Evolutionary conservation across 2,888 invertebrate species (phyloP).

Genomic region (Caradrina clavipalpis): DNA sequence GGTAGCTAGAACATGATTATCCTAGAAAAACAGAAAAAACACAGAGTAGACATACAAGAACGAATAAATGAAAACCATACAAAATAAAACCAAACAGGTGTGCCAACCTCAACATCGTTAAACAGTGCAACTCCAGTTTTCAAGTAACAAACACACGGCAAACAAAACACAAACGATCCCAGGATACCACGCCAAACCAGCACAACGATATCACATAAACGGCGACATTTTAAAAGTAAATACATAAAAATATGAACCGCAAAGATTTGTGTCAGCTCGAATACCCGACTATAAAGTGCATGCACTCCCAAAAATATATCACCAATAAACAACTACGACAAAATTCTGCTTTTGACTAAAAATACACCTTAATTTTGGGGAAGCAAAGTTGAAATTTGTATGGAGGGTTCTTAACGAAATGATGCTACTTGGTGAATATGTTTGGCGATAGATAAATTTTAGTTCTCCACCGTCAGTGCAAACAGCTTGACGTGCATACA

Average conservation of each 20-base stretch:
- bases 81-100: not conserved
- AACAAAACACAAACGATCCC: constrained; percentile 37
- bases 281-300: constrained; percentile 77
- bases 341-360: constrained; percentile 35
- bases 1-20: not conserved
- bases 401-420: constrained; percentile 67
- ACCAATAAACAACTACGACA: constrained; percentile 76
- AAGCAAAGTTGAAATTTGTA: constrained; percentile 62
- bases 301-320: constrained; percentile 78
- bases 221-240: constrained; percentile 53
- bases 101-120: constrained; percentile 8
- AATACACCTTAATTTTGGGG: constrained; percentile 56
- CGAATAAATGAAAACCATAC: not conserved
- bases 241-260: constrained; percentile 77
- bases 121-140: constrained; percentile 8
- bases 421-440: constrained; percentile 75
- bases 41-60: not conserved
- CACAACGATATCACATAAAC: constrained; percentile 52
- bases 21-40: not conserved
- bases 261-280: constrained; percentile 75
- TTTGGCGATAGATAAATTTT: constrained; percentile 73
- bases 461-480: constrained; percentile 74
- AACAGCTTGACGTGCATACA: constrained; percentile 75
- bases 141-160: constrained; percentile 24
- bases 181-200: constrained; percentile 35